A percentile compares a stretch with the other conserved stretches of the same genome.
phyloP scores from a whole-genome alignment of 2,888 invertebrate species.

The Philonicus albiceps region DNA sequence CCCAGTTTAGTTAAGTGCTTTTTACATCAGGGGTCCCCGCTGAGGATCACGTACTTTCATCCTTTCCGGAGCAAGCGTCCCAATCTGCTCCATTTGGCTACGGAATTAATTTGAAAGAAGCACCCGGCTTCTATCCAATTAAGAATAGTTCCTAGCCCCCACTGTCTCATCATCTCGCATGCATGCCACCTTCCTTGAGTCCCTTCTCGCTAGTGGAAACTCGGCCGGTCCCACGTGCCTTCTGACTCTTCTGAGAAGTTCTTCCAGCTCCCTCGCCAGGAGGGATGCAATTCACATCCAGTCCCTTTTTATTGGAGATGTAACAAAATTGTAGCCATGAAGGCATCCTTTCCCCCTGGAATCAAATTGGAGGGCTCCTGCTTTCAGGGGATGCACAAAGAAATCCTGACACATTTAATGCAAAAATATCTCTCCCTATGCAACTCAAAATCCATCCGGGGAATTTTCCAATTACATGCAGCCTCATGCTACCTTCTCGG shows the following conservation, averaged over 20 bases:
- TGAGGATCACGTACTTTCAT: neutral
- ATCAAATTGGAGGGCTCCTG: neutral
- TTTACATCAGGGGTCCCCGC: neutral
- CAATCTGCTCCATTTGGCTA: neutral
- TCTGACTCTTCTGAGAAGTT: neutral
- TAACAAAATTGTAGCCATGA: constrained; percentile 13
- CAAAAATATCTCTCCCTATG: neutral
- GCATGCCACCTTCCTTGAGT: neutral
- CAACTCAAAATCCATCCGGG: neutral
- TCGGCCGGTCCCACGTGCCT: neutral
- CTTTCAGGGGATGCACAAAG: neutral
- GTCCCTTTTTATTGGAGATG: neutral
- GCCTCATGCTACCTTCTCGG: neutral
- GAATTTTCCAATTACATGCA: constrained; percentile 12
- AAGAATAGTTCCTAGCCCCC: neutral
- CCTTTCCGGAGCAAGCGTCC: neutral
- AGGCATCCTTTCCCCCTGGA: neutral
- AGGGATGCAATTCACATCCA: neutral
- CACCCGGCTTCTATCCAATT: constrained; percentile 14
- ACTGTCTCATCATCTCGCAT: neutral
- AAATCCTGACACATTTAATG: neutral
- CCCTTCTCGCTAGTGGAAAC: neutral
- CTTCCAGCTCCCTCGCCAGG: neutral
- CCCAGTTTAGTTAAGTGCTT: neutral
- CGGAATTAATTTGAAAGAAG: neutral